Evolutionary conservation across 2,888 invertebrate species (phyloP), one percentile per base, ranked within the genome.

Genomic region (Leptarthrus brevirostris): DNA sequence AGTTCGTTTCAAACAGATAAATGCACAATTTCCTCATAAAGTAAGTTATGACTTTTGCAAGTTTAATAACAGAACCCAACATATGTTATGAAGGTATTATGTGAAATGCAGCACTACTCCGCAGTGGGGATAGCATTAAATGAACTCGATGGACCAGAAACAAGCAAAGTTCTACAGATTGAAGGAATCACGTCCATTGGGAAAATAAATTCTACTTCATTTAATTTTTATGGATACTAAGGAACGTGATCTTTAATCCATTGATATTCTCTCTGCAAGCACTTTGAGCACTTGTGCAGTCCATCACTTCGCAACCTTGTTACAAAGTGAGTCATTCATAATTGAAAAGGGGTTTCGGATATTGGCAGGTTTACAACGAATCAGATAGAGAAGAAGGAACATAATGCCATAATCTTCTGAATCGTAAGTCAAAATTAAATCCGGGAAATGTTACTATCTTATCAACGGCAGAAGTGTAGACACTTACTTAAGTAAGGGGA

Each of bases 191-290:
- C 22, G 44, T 64, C 18, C 64, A 24, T 1, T 22, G 6, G n/a
- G 24, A 64, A 47, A 44, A 47, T 47, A 64, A 64, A 64, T 44
- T 44, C 40, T 22, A 40, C 2, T 56, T 56, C 14, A 56, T 47
- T 44, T 24, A 20, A 61, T 20, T 16, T 61, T 64, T 64, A 64
- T 64, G 24, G 44, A 64, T 64, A 24, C 16, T 24, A 44, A n/a
- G 47, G 16, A 8, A 58, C 58, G 58, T 58, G 58, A 34, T 36
- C 36, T 20, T 14, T 44, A 12, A 22, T 49, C 49, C 20, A n/a
- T 16, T 20, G 20, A 20, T 49, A 20, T 49, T 49, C 16, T 20
- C 3, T 5, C 8, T 49, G 47, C 12, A 47, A n/a, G 12, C n/a
- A 3, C 47, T 8, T 8, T 4, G n/a, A 47, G 6, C n/a, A 22